Conservation (phyloP, 1,140 invertebrate genomes). For the Theocolax elegans region DNA sequence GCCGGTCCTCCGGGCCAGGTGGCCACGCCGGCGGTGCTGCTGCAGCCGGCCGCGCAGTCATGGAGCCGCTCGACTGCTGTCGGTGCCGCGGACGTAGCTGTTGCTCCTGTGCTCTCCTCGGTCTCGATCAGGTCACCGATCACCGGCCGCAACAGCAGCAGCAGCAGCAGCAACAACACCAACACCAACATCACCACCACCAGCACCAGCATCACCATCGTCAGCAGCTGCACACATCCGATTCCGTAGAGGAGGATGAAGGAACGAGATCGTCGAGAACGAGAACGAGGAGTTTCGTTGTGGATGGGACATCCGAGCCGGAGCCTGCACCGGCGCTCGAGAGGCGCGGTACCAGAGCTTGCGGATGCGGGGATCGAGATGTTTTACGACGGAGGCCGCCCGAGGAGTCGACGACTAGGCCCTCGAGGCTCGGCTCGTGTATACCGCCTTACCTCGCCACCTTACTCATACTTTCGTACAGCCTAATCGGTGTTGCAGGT, state of each 20-base stretch:
- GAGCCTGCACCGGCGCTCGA: too few species aligned
- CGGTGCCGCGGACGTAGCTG: not conserved
- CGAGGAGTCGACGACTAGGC: slow-evolving; percentile 21
- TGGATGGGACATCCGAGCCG: too few species aligned
- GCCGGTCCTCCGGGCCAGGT: slow-evolving; percentile 44
- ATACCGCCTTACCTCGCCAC: slow-evolving; percentile 61
- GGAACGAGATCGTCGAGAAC: too few species aligned
- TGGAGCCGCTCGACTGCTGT: not conserved
- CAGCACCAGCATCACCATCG: too few species aligned
- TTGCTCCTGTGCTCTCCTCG: not conserved
- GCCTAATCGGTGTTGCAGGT: slow-evolving; percentile 63
- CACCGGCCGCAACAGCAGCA: too few species aligned
- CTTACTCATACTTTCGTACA: slow-evolving; percentile 60
- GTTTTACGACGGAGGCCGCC: slow-evolving; percentile 22
- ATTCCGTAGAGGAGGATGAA: too few species aligned
- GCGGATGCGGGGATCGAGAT: not conserved
- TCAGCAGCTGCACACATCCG: too few species aligned
- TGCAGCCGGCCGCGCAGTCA: not conserved
- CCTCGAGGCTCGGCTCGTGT: not conserved
- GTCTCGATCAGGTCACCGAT: too few species aligned
- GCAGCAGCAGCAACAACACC: too few species aligned
- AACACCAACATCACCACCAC: too few species aligned
- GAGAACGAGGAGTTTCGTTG: too few species aligned
- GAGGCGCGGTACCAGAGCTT: too few species aligned
- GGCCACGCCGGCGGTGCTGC: not conserved